Evolutionary conservation across 2,113 vertebrate genomes (phyloP).

Genomic region (Eptesicus fuscus): DNA sequence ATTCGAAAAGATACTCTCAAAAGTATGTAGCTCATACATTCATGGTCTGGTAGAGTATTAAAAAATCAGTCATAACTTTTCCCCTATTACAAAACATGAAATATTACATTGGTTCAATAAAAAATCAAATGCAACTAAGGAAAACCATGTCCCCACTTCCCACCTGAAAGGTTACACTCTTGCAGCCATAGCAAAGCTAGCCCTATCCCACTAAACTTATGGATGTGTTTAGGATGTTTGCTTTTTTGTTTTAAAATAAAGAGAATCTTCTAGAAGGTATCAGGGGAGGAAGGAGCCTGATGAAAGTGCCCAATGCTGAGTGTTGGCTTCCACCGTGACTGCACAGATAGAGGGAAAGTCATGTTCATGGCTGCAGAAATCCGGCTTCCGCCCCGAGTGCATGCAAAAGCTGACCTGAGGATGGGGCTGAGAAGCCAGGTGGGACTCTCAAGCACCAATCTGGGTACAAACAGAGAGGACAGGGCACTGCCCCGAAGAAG

Average conservation of each 20-base stretch:
- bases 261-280: slow-evolving; percentile 28
- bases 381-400: slow-evolving; percentile 21
- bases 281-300: slow-evolving; percentile 23
- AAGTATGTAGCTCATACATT: slow-evolving; percentile 32
- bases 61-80: slow-evolving; percentile 47
- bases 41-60: background rate
- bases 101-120: slow-evolving; percentile 20
- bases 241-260: slow-evolving; percentile 53
- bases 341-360: slow-evolving; percentile 63
- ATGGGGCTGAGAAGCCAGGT: background rate
- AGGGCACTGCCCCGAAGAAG: slow-evolving; percentile 23
- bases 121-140: slow-evolving; percentile 51
- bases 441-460: slow-evolving; percentile 1
- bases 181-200: slow-evolving; percentile 24
- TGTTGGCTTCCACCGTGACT: slow-evolving; percentile 72
- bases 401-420: slow-evolving; percentile 31
- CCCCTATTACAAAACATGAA: slow-evolving; percentile 28
- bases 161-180: slow-evolving; percentile 2
- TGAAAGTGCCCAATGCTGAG: slow-evolving; percentile 54
- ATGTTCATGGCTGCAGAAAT: slow-evolving; percentile 66
- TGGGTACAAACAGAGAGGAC: background rate
- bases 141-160: background rate
- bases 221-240: background rate
- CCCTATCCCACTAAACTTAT: background rate
- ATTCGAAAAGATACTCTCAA: slow-evolving; percentile 12